Percentiles rank a stretch among this genome's conserved stretches.
These are phyloP conservation scores for Pardosa pseudoannulata DNA, from an alignment of 2,888 invertebrate species.

Conservation along the genomic window DNA sequence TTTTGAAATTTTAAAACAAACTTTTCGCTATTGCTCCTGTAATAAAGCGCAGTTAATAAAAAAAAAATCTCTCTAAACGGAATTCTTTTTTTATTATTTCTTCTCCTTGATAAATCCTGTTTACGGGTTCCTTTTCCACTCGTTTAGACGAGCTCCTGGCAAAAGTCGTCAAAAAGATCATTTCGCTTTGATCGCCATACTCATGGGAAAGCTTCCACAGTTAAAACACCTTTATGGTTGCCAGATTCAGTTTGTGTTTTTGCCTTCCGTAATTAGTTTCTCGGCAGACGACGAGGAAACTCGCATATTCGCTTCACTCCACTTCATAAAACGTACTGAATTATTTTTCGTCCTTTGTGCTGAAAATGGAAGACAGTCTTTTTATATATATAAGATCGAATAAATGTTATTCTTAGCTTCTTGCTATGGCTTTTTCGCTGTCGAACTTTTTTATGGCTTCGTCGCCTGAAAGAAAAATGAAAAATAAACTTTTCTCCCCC, in stretches of 20 bases:
- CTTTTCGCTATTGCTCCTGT: slow-evolving; percentile 24
- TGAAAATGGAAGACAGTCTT: slow-evolving; percentile 28
- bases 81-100: slow-evolving; percentile 16
- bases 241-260: slow-evolving; percentile 71
- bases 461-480: slow-evolving; percentile 44
- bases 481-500: slow-evolving; percentile 38
- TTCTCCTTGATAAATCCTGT: slow-evolving; percentile 19
- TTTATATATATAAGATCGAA: slow-evolving; percentile 44
- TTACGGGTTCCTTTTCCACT: slow-evolving; percentile 33
- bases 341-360: slow-evolving; percentile 58
- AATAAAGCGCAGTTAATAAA: slow-evolving; percentile 36
- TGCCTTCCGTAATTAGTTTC: slow-evolving; percentile 64
- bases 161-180: slow-evolving; percentile 69
- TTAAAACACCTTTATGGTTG: slow-evolving; percentile 71
- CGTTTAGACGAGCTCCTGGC: slow-evolving; percentile 47
- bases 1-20: slow-evolving; percentile 35
- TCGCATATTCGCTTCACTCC: slow-evolving; percentile 56
- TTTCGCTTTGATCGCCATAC: slow-evolving; percentile 64
- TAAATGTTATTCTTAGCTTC: slow-evolving; percentile 52
- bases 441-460: slow-evolving; percentile 52
- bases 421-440: slow-evolving; percentile 26
- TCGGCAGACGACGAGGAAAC: slow-evolving; percentile 30
- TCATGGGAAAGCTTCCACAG: slow-evolving; percentile 45
- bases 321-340: slow-evolving; percentile 60
- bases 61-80: slow-evolving; percentile 10